phyloP scores from a whole-genome alignment of 2,113 vertebrate species.

The Cygnus atratus region DNA sequence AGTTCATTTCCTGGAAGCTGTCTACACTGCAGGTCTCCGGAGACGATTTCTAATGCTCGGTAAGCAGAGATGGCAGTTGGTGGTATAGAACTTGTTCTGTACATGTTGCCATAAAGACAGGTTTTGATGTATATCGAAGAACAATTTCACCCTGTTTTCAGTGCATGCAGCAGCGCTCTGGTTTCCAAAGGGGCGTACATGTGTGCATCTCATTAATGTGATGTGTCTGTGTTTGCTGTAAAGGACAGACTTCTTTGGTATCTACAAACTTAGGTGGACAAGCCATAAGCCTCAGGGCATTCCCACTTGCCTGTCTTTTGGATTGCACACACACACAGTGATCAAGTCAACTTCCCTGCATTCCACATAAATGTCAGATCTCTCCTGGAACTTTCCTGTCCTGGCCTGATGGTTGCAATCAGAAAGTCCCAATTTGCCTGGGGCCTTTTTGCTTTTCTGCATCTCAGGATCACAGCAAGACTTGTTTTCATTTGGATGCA shows the following conservation, averaged over 20 bases:
- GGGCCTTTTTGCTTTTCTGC: neutral
- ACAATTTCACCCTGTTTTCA: neutral
- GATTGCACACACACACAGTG: neutral
- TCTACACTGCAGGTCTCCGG: neutral
- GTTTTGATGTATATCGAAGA: neutral
- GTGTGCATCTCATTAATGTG: neutral
- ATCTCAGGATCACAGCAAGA: neutral
- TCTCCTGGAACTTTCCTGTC: neutral
- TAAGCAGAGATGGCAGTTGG: neutral
- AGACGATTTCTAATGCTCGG: neutral
- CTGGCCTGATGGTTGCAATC: neutral
- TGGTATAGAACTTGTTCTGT: neutral
- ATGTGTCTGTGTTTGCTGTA: neutral
- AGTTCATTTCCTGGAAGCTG: slow-evolving; percentile 30
- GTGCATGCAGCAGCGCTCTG: neutral
- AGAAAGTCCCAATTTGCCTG: neutral
- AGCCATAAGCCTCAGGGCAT: neutral
- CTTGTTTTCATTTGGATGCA: neutral
- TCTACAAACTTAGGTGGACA: neutral
- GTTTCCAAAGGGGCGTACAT: neutral
- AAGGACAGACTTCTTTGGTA: neutral
- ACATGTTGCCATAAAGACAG: neutral
- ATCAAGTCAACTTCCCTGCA: neutral
- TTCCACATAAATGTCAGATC: neutral
- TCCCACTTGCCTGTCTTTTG: accelerated